Evolutionary conservation across 2,113 vertebrate genomes (phyloP).

Genomic region (Hippocampus comes): DNA sequence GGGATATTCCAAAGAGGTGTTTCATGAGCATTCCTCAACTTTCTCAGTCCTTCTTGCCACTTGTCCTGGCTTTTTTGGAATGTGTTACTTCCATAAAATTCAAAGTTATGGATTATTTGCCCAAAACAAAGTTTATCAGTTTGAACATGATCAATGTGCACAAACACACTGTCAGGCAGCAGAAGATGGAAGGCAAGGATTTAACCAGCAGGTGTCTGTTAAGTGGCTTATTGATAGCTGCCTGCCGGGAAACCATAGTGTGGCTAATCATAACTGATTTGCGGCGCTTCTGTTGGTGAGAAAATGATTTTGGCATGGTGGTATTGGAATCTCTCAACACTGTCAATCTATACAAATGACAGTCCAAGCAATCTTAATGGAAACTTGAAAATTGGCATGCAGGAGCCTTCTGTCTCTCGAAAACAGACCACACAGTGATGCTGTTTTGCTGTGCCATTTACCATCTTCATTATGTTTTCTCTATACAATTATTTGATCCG

Average conservation of each 20-base stretch:
- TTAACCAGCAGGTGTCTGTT: slow-evolving; percentile 13
- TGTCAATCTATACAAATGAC: slow-evolving; percentile 36
- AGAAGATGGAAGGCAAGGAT: slow-evolving; percentile 16
- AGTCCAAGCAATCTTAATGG: slow-evolving; percentile 10
- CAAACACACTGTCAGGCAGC: neutral
- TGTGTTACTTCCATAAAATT: too few species aligned
- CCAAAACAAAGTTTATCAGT: too few species aligned
- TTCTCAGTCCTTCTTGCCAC: too few species aligned
- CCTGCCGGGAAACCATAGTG: slow-evolving; percentile 20
- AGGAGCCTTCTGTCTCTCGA: neutral
- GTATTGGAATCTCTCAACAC: slow-evolving; percentile 19
- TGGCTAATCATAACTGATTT: slow-evolving; percentile 40
- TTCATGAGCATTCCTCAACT: too few species aligned
- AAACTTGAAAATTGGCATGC: neutral
- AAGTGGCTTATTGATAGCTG: slow-evolving; percentile 54
- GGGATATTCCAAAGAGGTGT: too few species aligned
- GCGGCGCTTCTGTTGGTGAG: slow-evolving; percentile 12
- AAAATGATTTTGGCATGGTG: slow-evolving; percentile 15
- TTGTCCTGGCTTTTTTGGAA: too few species aligned
- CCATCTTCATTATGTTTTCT: neutral
- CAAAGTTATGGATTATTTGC: too few species aligned
- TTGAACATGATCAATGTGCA: neutral
- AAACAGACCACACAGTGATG: neutral
- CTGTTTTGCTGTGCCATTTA: neutral
- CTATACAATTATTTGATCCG: neutral